Evolutionary conservation across 2,888 invertebrate genomes (phyloP).

Genomic region (Anarsia innoxiella): DNA sequence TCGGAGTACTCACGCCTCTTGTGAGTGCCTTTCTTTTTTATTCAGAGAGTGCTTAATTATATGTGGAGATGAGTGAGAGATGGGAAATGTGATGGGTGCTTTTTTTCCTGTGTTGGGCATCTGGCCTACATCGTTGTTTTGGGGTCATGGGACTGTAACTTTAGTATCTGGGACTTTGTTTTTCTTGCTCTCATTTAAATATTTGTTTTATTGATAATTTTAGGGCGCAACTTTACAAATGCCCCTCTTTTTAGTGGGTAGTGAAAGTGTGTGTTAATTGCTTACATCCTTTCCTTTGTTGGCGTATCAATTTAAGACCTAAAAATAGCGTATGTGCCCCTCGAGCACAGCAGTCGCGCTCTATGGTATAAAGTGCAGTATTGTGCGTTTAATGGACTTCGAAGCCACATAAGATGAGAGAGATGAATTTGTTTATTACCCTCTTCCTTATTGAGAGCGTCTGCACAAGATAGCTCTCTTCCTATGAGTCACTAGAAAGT

Average conservation of each 20-base stretch:
- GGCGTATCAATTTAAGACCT: constrained; percentile 66
- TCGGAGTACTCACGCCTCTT: constrained; percentile 60
- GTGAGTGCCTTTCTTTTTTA: constrained; percentile 65
- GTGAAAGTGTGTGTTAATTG: constrained; percentile 67
- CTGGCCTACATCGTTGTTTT: constrained; percentile 39
- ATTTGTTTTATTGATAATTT: neutral
- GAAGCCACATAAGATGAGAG: constrained; percentile 70
- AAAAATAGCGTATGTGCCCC: constrained; percentile 66
- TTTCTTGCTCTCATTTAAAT: neutral
- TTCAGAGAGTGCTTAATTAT: constrained; percentile 57
- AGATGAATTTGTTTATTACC: constrained; percentile 75
- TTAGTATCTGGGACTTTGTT: constrained; percentile 4
- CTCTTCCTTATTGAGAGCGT: constrained; percentile 75
- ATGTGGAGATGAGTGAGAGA: constrained; percentile 47
- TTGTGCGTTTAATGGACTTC: constrained; percentile 69
- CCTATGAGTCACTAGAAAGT: constrained; percentile 75
- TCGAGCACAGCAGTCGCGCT: constrained; percentile 42
- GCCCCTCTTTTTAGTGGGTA: constrained; percentile 32
- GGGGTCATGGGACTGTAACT: constrained; percentile 27
- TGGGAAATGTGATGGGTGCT: constrained; percentile 47
- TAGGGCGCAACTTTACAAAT: constrained; percentile 26
- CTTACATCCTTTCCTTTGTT: constrained; percentile 69
- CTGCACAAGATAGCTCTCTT: constrained; percentile 72
- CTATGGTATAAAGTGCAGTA: constrained; percentile 68
- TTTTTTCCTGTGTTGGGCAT: constrained; percentile 39